Evolutionary conservation across 1,140 invertebrate species (phyloP).

Genomic region (Sitobion miscanthi): DNA sequence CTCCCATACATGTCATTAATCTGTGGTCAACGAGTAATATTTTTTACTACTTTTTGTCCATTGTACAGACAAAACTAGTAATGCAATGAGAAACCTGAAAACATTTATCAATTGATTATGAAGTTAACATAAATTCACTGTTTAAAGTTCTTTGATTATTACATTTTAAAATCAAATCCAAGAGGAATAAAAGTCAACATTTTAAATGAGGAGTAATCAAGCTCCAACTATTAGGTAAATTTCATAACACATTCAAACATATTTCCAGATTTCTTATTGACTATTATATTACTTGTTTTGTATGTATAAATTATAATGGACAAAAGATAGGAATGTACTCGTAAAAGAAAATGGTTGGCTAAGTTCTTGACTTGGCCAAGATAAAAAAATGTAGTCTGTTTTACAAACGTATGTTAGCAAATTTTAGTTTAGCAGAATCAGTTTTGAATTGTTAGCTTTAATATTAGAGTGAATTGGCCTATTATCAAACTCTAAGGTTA

Average conservation of each 20-base stretch:
- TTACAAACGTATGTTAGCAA: background rate
- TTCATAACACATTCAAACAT: background rate
- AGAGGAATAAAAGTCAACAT: background rate
- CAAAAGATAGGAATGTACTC: background rate
- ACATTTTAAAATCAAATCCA: too few species aligned
- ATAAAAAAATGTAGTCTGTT: background rate
- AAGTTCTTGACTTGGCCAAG: background rate
- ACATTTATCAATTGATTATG: background rate
- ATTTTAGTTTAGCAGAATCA: background rate
- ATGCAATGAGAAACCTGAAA: background rate
- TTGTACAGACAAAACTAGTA: background rate
- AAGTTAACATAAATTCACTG: background rate
- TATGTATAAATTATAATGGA: background rate
- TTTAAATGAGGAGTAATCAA: background rate
- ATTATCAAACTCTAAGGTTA: background rate
- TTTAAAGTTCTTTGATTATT: background rate
- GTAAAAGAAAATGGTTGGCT: background rate
- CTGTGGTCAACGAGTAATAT: background rate
- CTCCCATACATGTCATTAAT: background rate
- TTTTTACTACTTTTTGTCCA: background rate
- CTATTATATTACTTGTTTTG: background rate
- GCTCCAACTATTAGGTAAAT: background rate
- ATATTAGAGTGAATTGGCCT: background rate
- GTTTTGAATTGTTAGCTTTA: background rate
- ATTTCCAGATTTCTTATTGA: background rate